These are phyloP conservation scores for Agapostemon virescens DNA, from an alignment of 2,888 invertebrate species.

Conservation along the genomic window DNA sequence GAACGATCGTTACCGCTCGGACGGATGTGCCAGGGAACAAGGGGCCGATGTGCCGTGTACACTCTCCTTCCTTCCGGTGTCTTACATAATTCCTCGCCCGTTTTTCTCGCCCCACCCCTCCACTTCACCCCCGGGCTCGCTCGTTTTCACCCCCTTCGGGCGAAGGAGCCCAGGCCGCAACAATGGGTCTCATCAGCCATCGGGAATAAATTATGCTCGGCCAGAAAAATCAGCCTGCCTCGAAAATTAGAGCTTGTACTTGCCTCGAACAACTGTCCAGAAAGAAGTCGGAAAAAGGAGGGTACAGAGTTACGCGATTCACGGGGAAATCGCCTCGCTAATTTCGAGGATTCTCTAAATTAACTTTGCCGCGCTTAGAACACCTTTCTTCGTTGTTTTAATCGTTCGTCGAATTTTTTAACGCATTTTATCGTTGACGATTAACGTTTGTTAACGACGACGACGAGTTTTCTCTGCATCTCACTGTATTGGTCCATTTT, in stretches of 20 bases:
- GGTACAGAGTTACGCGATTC: neutral
- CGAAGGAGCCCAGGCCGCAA: constrained; percentile 57
- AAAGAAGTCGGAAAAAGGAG: constrained; percentile 8
- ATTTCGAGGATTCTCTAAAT: neutral
- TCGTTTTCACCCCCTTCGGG: constrained; percentile 62
- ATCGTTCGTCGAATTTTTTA: too few species aligned
- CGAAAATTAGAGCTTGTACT: constrained; percentile 56
- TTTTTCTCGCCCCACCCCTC: constrained; percentile 42
- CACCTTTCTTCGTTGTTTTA: too few species aligned
- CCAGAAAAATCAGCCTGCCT: constrained; percentile 72
- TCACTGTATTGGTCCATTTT: too few species aligned
- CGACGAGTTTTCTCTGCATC: too few species aligned
- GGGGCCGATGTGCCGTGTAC: constrained; percentile 50
- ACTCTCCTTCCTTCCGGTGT: constrained; percentile 64
- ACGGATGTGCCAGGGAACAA: constrained; percentile 60
- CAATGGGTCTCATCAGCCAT: constrained; percentile 78
- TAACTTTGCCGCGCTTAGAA: neutral
- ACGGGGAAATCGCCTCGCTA: neutral
- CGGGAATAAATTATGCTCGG: constrained; percentile 76
- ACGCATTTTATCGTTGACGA: too few species aligned
- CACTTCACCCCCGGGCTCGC: constrained; percentile 51
- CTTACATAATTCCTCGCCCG: constrained; percentile 62
- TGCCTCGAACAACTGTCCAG: neutral
- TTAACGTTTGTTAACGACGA: too few species aligned
- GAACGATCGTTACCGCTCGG: constrained; percentile 68